Percentiles rank a stretch among this genome's conserved stretches.
These are phyloP conservation scores for Phorcus lineatus DNA, from an alignment of 2,888 invertebrate genomes.

Conservation along the genomic window DNA sequence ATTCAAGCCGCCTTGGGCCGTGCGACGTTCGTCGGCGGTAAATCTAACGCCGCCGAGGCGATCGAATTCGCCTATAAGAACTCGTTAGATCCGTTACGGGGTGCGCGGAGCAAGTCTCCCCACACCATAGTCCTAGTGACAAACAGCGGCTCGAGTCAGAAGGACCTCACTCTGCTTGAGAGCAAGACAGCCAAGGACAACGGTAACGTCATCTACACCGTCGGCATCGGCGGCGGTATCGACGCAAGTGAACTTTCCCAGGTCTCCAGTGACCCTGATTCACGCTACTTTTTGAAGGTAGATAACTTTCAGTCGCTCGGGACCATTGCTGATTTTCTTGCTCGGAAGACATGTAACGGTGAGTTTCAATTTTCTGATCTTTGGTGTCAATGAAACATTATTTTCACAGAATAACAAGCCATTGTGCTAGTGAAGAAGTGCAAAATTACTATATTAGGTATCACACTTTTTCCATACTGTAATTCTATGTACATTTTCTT, in stretches of 20 bases:
- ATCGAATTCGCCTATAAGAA: constrained; percentile 56
- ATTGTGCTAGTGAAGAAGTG: no score
- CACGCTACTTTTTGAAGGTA: constrained; percentile 47
- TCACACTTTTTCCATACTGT: no score
- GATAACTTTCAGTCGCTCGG: constrained; percentile 51
- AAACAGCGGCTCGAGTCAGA: constrained; percentile 51
- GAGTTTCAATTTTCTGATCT: constrained; percentile 9
- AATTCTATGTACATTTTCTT: no score
- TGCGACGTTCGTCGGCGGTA: constrained; percentile 55
- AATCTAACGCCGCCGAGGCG: constrained; percentile 53
- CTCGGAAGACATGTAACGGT: constrained; percentile 57
- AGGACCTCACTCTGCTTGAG: constrained; percentile 56
- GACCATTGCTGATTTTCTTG: constrained; percentile 43
- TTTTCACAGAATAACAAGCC: no score
- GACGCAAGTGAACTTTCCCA: constrained; percentile 53
- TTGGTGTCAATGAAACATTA: no score
- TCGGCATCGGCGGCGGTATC: constrained; percentile 51
- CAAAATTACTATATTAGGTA: no score
- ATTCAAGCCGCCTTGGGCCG: constrained; percentile 49
- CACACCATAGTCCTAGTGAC: constrained; percentile 57
- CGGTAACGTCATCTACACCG: constrained; percentile 51
- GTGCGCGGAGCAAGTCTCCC: constrained; percentile 53
- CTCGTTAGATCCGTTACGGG: constrained; percentile 58
- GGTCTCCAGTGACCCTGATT: constrained; percentile 56
- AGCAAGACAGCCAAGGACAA: constrained; percentile 57